phyloP scores from a whole-genome alignment of 2,797 vertebrate species.

The Liasis olivaceus region DNA sequence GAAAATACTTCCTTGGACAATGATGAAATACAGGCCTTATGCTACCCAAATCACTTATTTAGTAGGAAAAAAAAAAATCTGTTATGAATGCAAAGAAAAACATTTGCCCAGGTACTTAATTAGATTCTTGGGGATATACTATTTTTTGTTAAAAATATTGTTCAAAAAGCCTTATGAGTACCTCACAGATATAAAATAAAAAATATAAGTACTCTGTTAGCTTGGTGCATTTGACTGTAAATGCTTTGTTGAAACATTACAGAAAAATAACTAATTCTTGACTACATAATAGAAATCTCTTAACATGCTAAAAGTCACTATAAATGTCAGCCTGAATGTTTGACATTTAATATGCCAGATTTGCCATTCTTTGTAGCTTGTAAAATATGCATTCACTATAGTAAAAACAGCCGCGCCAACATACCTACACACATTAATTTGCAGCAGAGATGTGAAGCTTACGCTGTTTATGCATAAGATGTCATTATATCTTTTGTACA shows the following conservation, averaged over 20 bases:
- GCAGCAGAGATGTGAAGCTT: slow-evolving; percentile 34
- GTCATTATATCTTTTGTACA: slow-evolving; percentile 27
- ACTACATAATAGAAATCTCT: slow-evolving; percentile 43
- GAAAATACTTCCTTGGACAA: background rate
- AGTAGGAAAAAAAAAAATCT: background rate
- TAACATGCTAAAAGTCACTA: slow-evolving; percentile 38
- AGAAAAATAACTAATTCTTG: slow-evolving; percentile 53
- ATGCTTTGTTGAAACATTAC: slow-evolving; percentile 38
- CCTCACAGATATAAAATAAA: slow-evolving; percentile 28
- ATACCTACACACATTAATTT: slow-evolving; percentile 39
- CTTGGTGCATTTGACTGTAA: slow-evolving; percentile 46
- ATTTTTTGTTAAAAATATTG: slow-evolving; percentile 2
- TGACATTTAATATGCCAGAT: slow-evolving; percentile 34
- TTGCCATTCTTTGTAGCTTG: slow-evolving; percentile 36
- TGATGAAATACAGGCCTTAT: too few species aligned
- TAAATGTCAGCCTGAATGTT: slow-evolving; percentile 47
- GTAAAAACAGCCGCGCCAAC: slow-evolving; percentile 19
- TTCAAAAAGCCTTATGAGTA: slow-evolving; percentile 23
- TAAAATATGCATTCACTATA: slow-evolving; percentile 38
- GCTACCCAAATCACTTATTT: background rate
- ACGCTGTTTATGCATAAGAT: slow-evolving; percentile 30
- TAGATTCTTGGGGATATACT: background rate
- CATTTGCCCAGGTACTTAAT: background rate
- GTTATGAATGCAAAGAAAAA: background rate
- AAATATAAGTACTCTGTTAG: slow-evolving; percentile 42